Evolutionary conservation across 2,797 vertebrate species (phyloP).

Genomic region (Amniataba percoides): DNA sequence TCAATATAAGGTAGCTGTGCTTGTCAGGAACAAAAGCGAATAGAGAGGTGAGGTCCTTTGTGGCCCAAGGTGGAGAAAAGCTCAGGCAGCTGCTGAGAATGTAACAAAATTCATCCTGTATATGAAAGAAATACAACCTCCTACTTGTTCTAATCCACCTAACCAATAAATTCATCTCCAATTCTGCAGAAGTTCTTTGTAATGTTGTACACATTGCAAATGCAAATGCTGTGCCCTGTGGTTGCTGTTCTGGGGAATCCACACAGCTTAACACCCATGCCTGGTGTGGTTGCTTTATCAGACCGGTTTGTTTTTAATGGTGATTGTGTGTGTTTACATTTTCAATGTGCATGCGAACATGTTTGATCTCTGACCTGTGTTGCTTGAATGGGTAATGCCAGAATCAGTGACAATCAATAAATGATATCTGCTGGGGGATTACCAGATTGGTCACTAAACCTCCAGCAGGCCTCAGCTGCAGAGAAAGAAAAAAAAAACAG

Average conservation of each 20-base stretch:
- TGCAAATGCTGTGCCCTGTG: not conserved
- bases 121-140: constrained; percentile 11
- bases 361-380: constrained; percentile 40
- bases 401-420: constrained; percentile 43
- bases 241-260: not conserved
- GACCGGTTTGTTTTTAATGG: constrained; percentile 3
- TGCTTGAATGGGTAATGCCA: constrained; percentile 11
- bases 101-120: not conserved
- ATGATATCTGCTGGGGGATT: constrained; percentile 54
- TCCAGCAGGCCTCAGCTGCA: constrained; percentile 17
- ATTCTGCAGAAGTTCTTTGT: not conserved
- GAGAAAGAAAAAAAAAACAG: constrained; percentile 32
- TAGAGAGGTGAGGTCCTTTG: constrained; percentile 24
- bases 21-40: constrained; percentile 21
- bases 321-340: constrained; percentile 23
- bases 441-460: constrained; percentile 48
- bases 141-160: constrained; percentile 14
- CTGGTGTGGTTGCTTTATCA: not conserved
- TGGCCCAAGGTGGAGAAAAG: constrained; percentile 20
- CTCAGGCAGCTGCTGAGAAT: constrained; percentile 4
- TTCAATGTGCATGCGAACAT: not conserved
- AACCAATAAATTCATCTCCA: not conserved
- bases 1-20: not conserved
- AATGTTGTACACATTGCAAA: constrained; percentile 8
- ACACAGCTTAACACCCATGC: not conserved